These are phyloP conservation scores for Chelonoidis abingdonii DNA, from an alignment of 2,113 vertebrate genomes.

Conservation along the genomic window DNA sequence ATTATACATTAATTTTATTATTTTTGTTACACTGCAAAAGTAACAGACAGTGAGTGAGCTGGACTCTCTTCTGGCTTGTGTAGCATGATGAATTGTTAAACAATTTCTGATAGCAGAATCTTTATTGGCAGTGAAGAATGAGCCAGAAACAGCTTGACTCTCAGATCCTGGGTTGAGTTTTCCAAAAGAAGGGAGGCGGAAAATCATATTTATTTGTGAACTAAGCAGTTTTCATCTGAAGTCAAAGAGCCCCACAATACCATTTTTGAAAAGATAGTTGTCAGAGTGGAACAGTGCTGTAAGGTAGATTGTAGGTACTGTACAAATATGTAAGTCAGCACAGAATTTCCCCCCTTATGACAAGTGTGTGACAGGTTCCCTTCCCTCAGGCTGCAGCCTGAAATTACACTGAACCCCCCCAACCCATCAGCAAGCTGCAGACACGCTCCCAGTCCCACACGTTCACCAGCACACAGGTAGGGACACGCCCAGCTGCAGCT, in stretches of 20 bases:
- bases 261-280: background rate
- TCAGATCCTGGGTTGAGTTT: background rate
- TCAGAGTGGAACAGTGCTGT: background rate
- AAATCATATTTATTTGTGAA: background rate
- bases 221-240: background rate
- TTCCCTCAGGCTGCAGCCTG: no score
- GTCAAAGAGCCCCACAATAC: background rate
- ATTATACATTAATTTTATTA: background rate
- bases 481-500: no score
- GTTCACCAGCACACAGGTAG: no score
- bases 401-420: no score
- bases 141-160: background rate
- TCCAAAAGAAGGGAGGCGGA: background rate
- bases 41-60: background rate
- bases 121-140: background rate
- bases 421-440: no score
- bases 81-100: background rate
- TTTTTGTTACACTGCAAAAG: background rate
- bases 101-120: background rate
- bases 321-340: background rate
- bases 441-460: no score
- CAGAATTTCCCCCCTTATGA: background rate
- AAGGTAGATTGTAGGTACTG: background rate
- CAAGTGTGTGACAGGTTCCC: no score
- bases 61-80: background rate